A percentile compares a stretch with the other conserved stretches of the same genome.
Conservation (phyloP, 2,797 vertebrate genomes). For the Mus spretus region DNA sequence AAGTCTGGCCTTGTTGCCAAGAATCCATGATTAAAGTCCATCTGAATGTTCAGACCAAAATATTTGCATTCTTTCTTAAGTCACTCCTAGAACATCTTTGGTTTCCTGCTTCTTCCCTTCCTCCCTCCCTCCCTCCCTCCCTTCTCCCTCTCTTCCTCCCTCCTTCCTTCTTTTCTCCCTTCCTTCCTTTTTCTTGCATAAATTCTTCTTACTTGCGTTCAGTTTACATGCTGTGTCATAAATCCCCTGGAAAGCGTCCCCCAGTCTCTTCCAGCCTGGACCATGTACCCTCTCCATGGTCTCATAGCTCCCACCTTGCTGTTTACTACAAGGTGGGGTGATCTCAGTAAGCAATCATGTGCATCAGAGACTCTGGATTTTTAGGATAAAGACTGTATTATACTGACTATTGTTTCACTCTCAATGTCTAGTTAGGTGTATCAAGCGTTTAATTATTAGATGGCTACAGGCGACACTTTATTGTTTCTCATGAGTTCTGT, state of each 20-base stretch:
- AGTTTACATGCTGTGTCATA: not conserved
- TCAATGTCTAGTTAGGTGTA: not conserved
- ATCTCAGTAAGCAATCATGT: not conserved
- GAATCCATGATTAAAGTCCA: not conserved
- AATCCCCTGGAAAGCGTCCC: not conserved
- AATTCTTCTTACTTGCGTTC: not conserved
- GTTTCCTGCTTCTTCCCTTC: no score
- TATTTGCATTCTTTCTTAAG: not conserved
- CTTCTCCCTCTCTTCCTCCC: no score
- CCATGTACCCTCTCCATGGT: not conserved
- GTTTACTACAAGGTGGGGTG: not conserved
- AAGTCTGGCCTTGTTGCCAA: not conserved
- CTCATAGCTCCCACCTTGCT: not conserved
- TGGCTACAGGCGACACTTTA: not conserved
- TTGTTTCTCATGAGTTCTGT: conserved; percentile 7
- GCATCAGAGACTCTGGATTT: not conserved
- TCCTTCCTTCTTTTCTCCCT: no score
- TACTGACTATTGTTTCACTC: conserved; percentile 13
- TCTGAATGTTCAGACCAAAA: not conserved
- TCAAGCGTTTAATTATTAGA: conserved; percentile 5
- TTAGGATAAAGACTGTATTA: not conserved
- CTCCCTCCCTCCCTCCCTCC: no score
- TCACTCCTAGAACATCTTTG: no score
- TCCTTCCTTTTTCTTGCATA: not conserved
- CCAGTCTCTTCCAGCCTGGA: not conserved